phyloP scores from a whole-genome alignment of 2,113 vertebrate genomes.

The Bubalus kerabau region DNA sequence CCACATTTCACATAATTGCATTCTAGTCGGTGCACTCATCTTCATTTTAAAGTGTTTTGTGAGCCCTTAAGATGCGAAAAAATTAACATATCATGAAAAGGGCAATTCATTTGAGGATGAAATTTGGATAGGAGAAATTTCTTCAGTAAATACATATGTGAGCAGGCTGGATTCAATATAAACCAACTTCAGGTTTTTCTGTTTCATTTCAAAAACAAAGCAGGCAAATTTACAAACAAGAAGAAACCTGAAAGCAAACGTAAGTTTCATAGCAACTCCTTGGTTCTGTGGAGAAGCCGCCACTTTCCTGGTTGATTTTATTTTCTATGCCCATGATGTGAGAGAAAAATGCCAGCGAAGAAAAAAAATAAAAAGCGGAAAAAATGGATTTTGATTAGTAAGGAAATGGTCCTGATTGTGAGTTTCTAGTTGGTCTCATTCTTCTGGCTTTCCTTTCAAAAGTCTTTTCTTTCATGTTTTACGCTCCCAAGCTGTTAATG shows the following conservation, averaged over 20 bases:
- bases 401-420: slow-evolving; percentile 74
- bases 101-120: slow-evolving; percentile 33
- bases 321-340: slow-evolving; percentile 57
- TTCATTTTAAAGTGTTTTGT: slow-evolving; percentile 34
- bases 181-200: slow-evolving; percentile 42
- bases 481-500: slow-evolving; percentile 14
- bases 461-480: slow-evolving; percentile 53
- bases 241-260: slow-evolving; percentile 15
- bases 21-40: neutral
- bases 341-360: slow-evolving; percentile 57
- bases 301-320: slow-evolving; percentile 55
- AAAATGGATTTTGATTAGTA: slow-evolving; percentile 77
- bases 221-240: slow-evolving; percentile 29
- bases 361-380: slow-evolving; percentile 63
- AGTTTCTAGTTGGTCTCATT: slow-evolving; percentile 65
- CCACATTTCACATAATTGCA: neutral
- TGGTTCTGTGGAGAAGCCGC: neutral
- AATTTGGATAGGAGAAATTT: slow-evolving; percentile 2
- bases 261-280: slow-evolving; percentile 38
- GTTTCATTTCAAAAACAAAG: slow-evolving; percentile 38
- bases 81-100: slow-evolving; percentile 41
- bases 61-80: slow-evolving; percentile 21
- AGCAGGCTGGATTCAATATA: neutral
- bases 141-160: slow-evolving; percentile 26
- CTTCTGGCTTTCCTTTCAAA: slow-evolving; percentile 62